These are phyloP conservation scores for Falco biarmicus DNA, from an alignment of 2,797 vertebrate genomes.

Conservation along the genomic window DNA sequence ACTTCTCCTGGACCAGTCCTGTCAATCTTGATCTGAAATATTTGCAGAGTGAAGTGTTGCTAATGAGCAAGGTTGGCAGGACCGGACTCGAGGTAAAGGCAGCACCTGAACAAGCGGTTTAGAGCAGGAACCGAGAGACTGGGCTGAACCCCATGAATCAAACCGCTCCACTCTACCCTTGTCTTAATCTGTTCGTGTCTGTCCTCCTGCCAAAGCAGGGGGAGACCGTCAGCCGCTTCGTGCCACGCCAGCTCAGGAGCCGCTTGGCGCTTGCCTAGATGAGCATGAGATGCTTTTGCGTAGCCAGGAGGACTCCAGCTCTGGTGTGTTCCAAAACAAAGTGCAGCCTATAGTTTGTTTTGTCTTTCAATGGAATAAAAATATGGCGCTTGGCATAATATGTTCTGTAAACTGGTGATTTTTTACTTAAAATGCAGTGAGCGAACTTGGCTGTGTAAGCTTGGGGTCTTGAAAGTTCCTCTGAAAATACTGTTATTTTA, in stretches of 20 bases:
- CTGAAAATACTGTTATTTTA: neutral
- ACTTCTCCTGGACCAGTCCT: constrained; percentile 26
- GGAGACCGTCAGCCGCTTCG: fast-evolving
- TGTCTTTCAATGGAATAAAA: constrained; percentile 44
- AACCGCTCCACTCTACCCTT: neutral
- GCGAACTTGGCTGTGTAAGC: neutral
- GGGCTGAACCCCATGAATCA: neutral
- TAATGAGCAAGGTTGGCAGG: constrained; percentile 47
- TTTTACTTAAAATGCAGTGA: constrained; percentile 1
- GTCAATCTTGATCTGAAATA: constrained; percentile 49
- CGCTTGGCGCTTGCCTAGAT: neutral
- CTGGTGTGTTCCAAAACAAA: constrained; percentile 32
- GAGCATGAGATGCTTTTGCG: neutral
- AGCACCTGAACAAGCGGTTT: neutral
- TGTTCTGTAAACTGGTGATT: neutral
- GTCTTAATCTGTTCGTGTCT: neutral
- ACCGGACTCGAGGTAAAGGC: neutral
- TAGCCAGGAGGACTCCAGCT: neutral
- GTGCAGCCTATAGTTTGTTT: constrained; percentile 23
- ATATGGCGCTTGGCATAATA: neutral
- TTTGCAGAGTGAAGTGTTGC: constrained; percentile 57
- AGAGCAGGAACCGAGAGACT: neutral
- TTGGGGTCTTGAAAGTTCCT: neutral
- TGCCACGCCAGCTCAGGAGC: neutral
- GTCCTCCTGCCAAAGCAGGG: neutral